Evolutionary conservation across 2,113 vertebrate species (phyloP), one percentile per base, ranked within the genome.

Genomic region (Oreochromis spilurus): DNA sequence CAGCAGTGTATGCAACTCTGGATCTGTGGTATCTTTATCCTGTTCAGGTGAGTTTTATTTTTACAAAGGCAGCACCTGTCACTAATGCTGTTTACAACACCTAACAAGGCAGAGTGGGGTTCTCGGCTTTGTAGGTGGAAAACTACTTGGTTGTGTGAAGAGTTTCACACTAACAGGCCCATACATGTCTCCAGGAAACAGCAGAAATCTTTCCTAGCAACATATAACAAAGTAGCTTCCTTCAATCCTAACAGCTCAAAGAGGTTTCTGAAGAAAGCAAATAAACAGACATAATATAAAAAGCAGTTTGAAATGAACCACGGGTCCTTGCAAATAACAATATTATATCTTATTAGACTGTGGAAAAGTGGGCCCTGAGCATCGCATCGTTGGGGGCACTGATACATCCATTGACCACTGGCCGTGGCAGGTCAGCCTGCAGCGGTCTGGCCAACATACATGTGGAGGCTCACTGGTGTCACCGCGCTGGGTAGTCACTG

Each of bases 371-470:
- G 78, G 48, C 6, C 2, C 3, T 2, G 54, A 92, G 72, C 5
- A 92, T 9, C 97, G 98, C 1, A 97, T 99, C 36, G 96, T 99
- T 40, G 98, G 98, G 0, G 98, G 98, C 3, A 78, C 84, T 1
- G 85, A 93, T 2, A 96, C 97, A 0, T 2, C 85, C 7, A 97
- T 98, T 78, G 93, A 97, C 34, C 62, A 96, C 1, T 98, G 97
- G 97, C 98, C 98, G 0, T 99, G 98, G 98, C 98, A 99, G 94
- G 97, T 98, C 83, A 99, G 98, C 86, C 21, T 99, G 91, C 97
- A 97, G 93, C 96, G 96, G 84, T 79, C 91, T 13, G 96, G 89
- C 2, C 95, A 96, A 6, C 98, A 99, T 65, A 83, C 96, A 53
- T 99, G 98, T 5, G 98, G 98, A 2, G 98, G 97, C 4, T 96